Base-by-base conservation (phyloP, 37 sponge, comb jelly and placozoan genomes). In the Spongilla lacustris region DNA sequence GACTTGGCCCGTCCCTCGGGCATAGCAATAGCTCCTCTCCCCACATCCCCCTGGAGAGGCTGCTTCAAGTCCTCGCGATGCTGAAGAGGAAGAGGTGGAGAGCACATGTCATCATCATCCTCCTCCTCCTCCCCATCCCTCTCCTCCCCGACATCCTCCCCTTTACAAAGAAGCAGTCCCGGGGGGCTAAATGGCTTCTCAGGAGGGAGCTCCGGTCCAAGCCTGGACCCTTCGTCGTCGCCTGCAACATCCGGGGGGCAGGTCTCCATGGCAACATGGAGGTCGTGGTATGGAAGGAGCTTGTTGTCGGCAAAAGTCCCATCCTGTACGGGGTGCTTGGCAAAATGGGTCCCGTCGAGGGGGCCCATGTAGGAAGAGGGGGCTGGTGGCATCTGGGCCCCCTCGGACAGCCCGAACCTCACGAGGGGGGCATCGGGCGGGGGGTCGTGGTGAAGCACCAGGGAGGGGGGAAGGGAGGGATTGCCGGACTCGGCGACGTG, bases 171-270 rank as follows among this genome's bases (percentile, higher is more conserved):
- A 23, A 84, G 36, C 36, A 84, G 67, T 21, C 76, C 85, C 14
- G 85, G 85, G 22, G 85, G 85, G 37, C 85, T 84, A 33, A 74
- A 84, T 0, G 85, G 76, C n/a, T 74, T 69, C 68, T 84, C 85
- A 19, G 26, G 22, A 4, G 66, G 25, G 27, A 71, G 46, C 26
- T n/a, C 38, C 2, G 14, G 28, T 5, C 22, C 36, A 2, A 27
- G 25, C 24, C 23, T 6, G 14, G 50, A n/a, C 0, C 66, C 75
- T 13, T 50, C 66, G 24, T 73, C 75, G 68, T 23, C 50, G 21
- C 48, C 30, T 5, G 83, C 25, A 4, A 31, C 50, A 21, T 73
- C 37, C 36, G 34, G 36, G 34, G 25, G 35, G 41, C 41, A 71
- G 58, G 73, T 58, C 21, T 58, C 58, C 58, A 58, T 58, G 58